phyloP scores from a whole-genome alignment of 2,888 invertebrate genomes.

The Plebejus melissa region DNA sequence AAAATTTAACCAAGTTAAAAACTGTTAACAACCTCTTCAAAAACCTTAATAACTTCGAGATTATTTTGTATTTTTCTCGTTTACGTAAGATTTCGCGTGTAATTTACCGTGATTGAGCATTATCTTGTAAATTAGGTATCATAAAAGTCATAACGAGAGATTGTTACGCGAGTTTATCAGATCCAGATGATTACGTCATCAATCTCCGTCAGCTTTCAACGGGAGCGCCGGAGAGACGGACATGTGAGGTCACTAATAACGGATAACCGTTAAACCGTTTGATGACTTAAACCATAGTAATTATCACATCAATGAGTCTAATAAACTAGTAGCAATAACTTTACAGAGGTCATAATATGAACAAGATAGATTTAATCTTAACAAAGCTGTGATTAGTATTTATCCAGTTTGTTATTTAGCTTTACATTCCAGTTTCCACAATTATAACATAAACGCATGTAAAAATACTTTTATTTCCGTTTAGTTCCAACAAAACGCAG shows the following conservation, averaged over 20 bases:
- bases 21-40: neutral
- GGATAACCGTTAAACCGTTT: neutral
- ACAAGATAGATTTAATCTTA: neutral
- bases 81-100: neutral
- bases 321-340: neutral
- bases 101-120: neutral
- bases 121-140: slow-evolving; percentile 22
- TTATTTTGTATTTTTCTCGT: neutral
- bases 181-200: slow-evolving; percentile 74
- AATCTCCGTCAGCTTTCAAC: slow-evolving; percentile 77
- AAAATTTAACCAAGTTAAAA: neutral
- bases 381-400: neutral
- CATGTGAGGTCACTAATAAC: slow-evolving; percentile 9
- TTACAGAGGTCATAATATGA: neutral
- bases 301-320: neutral
- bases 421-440: neutral
- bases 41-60: neutral
- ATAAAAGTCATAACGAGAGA: slow-evolving; percentile 9
- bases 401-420: neutral
- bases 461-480: neutral
- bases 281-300: neutral
- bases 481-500: slow-evolving; percentile 8
- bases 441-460: neutral
- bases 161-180: slow-evolving; percentile 45
- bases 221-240: slow-evolving; percentile 43